phyloP scores from a whole-genome alignment of 2,113 vertebrate genomes.

The Aplodontia rufa region DNA sequence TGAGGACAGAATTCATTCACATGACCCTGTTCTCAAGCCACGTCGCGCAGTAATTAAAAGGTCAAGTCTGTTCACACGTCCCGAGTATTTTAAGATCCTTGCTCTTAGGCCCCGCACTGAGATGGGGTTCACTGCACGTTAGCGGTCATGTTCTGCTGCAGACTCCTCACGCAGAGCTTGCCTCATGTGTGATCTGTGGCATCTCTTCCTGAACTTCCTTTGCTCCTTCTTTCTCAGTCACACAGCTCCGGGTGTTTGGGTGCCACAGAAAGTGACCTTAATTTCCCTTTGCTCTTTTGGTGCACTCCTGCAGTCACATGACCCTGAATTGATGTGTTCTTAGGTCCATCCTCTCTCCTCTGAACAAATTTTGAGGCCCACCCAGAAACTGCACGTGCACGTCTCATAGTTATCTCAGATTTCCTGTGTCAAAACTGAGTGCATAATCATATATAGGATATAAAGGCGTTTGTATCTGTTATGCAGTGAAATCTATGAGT shows the following conservation, averaged over 20 bases:
- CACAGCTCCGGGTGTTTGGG: neutral
- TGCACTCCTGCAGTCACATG: neutral
- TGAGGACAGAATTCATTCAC: neutral
- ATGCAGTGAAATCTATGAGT: no score
- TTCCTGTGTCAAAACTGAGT: neutral
- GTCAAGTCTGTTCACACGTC: neutral
- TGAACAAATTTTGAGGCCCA: neutral
- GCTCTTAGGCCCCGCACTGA: neutral
- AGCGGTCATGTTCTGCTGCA: neutral
- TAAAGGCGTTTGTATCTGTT: no score
- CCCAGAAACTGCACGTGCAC: fast-evolving
- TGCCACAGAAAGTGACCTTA: neutral
- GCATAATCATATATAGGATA: no score
- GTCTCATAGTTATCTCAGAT: neutral
- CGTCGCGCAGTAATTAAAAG: neutral
- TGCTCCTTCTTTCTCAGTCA: neutral
- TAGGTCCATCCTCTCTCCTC: neutral
- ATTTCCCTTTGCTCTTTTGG: neutral
- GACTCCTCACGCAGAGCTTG: neutral
- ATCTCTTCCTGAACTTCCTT: neutral
- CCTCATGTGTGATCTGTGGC: neutral
- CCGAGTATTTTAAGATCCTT: neutral
- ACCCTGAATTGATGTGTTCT: neutral
- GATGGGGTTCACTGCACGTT: neutral
- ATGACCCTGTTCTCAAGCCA: neutral